Conservation (phyloP, 1,140 invertebrate genomes). For the Papilio dardanus region DNA sequence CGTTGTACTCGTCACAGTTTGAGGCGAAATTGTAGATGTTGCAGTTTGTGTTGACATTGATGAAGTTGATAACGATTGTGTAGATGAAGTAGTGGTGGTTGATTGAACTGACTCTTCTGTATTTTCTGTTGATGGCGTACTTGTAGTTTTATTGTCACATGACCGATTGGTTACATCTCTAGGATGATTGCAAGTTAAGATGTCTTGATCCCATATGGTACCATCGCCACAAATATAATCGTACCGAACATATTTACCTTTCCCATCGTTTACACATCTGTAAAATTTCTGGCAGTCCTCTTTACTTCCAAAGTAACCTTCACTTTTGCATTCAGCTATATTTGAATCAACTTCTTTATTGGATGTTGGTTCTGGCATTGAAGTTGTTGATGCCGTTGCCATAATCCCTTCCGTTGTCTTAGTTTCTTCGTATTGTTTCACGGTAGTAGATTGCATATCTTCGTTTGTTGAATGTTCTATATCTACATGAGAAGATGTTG, state of each 20-base stretch:
- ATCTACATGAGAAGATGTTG: slow-evolving; percentile 8
- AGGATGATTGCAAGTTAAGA: slow-evolving; percentile 81
- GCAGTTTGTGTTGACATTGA: slow-evolving; percentile 34
- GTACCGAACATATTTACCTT: slow-evolving; percentile 83
- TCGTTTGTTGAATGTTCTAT: neutral
- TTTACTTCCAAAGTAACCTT: slow-evolving; percentile 37
- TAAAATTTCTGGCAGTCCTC: slow-evolving; percentile 86
- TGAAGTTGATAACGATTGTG: slow-evolving; percentile 34
- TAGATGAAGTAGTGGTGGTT: slow-evolving; percentile 25
- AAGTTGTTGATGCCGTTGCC: slow-evolving; percentile 31
- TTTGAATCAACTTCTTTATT: neutral
- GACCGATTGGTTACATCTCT: slow-evolving; percentile 67
- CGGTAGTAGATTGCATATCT: slow-evolving; percentile 39
- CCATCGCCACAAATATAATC: slow-evolving; percentile 84
- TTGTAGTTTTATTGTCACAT: slow-evolving; percentile 50
- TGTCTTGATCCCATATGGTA: slow-evolving; percentile 84
- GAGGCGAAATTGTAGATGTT: neutral
- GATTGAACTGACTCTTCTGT: slow-evolving; percentile 40
- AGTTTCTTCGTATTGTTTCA: slow-evolving; percentile 49
- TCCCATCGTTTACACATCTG: slow-evolving; percentile 86
- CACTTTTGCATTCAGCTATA: slow-evolving; percentile 10
- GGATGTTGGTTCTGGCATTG: neutral
- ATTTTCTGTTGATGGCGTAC: slow-evolving; percentile 41
- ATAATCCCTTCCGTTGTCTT: slow-evolving; percentile 41
- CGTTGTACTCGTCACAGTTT: neutral